Evolutionary conservation across 2,113 vertebrate species (phyloP).

Genomic region (Hystrix brachyura): DNA sequence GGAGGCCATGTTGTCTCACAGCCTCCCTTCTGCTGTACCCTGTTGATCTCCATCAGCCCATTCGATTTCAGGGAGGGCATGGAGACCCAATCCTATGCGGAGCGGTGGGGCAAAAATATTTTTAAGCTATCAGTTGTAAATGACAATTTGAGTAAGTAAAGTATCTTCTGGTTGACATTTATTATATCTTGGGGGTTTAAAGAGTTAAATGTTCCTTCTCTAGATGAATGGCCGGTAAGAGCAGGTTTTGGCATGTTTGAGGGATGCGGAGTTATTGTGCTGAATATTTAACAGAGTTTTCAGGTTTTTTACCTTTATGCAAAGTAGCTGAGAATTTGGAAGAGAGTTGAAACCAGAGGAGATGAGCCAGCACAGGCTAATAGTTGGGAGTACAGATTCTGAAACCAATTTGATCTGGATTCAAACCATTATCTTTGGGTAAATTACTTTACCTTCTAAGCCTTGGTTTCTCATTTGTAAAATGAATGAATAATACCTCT

Average conservation of each 20-base stretch:
- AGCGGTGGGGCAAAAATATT: neutral
- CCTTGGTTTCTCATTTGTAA: constrained; percentile 51
- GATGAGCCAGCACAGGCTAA: neutral
- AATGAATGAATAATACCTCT: constrained; percentile 13
- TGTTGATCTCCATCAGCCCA: neutral
- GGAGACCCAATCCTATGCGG: neutral
- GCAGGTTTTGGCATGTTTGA: neutral
- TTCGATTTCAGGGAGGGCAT: neutral
- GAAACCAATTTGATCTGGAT: neutral
- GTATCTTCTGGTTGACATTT: neutral
- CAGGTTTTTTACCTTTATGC: neutral
- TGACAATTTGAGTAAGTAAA: neutral
- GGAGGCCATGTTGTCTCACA: neutral
- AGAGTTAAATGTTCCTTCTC: neutral
- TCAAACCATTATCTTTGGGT: constrained; percentile 42
- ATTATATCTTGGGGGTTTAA: neutral
- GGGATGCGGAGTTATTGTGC: neutral
- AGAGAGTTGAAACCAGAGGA: neutral
- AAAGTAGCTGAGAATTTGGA: neutral
- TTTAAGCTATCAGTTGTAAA: neutral
- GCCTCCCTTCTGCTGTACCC: neutral
- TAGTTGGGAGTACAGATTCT: neutral
- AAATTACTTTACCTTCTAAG: constrained; percentile 28
- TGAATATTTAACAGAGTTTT: neutral
- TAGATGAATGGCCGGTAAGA: neutral